Base-by-base conservation (phyloP, 2,888 invertebrate species). In the Apotomis betuletana region DNA sequence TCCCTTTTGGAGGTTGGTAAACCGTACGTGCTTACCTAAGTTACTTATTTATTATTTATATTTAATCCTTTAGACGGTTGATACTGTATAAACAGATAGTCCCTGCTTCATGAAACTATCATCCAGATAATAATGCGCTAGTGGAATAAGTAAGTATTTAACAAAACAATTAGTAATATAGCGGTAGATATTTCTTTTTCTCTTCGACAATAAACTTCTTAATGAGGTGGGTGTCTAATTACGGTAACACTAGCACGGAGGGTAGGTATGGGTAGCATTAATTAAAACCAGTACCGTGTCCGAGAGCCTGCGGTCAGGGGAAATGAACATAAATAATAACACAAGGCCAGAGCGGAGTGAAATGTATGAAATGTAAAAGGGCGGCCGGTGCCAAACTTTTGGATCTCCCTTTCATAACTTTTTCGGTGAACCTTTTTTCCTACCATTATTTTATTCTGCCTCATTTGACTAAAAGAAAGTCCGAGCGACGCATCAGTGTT, bases 381-480 rank as follows among this genome's bases (percentile, higher is more conserved):
- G 86, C 85, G 83, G 83, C 79, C 84, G 83, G 80, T 81, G 82
- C 83, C 80, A 85, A 91, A 90, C 87, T 92, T 92, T 90, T 81
- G 86, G 86, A 89, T 85, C 84, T 85, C 87, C 89, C 87, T 89
- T 88, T 88, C 87, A 86, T 87, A 92, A 91, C 90, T 91, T 92
- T 91, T 87, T 82, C 83, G 87, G 86, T 86, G 80, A 87, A 85
- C 89, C 88, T 89, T 91, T 91, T 91, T 89, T 87, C 86, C 80
- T 86, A 77, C 87, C 88, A 90, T 92, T 91, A 90, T 92, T 91
- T 90, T 88, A 91, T 90, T 90, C 89, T 84, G 87, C 85, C 89
- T 90, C 90, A 90, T 91, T 91, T 90, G 90, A 90, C 89, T 90
- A 88, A 91, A 90, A 89, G 90, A 91, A 90, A 90, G 89, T 90